These are phyloP conservation scores for Lordiphosa clarofinis DNA, from an alignment of 1,140 invertebrate genomes.

Conservation along the genomic window DNA sequence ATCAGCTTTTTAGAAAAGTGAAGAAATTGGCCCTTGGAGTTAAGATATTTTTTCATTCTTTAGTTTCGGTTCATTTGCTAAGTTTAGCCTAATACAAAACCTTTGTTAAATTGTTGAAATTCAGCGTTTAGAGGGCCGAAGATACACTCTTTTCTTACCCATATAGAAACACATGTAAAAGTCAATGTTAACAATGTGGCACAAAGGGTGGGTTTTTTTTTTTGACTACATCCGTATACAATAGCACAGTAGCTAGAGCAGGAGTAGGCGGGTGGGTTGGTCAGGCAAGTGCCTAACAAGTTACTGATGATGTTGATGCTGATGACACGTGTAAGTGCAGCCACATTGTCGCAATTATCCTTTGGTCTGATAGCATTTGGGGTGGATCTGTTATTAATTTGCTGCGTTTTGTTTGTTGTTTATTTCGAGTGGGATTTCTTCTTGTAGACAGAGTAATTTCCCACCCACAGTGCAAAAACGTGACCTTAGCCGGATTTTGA, in stretches of 20 bases:
- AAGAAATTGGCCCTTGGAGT: too few relatives aligned
- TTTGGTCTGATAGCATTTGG: constrained; percentile 9
- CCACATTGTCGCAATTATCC: constrained; percentile 78
- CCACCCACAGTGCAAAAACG: constrained; percentile 74
- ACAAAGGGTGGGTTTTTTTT: neutral
- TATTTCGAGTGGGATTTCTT: constrained; percentile 51
- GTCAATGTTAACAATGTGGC: constrained; percentile 70
- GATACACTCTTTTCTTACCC: too few relatives aligned
- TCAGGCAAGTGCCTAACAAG: constrained; percentile 54
- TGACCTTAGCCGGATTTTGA: constrained; percentile 59
- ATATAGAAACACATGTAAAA: constrained; percentile 45
- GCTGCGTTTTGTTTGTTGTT: constrained; percentile 67
- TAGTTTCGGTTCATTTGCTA: too few relatives aligned
- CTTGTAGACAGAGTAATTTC: too few relatives aligned
- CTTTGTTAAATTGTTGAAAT: too few relatives aligned
- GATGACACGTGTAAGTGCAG: constrained; percentile 77
- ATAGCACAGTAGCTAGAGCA: neutral
- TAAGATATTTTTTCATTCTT: too few relatives aligned
- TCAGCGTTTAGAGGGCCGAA: too few relatives aligned
- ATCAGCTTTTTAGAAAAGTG: too few relatives aligned
- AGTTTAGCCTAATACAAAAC: too few relatives aligned
- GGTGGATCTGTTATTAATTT: constrained; percentile 54
- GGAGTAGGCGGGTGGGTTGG: constrained; percentile 10
- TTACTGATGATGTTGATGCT: constrained; percentile 30
- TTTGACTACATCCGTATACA: neutral